Evolutionary conservation across 1,140 invertebrate genomes (phyloP), one percentile per base, ranked within the genome.

Genomic region (Heliconius hewitsoni): DNA sequence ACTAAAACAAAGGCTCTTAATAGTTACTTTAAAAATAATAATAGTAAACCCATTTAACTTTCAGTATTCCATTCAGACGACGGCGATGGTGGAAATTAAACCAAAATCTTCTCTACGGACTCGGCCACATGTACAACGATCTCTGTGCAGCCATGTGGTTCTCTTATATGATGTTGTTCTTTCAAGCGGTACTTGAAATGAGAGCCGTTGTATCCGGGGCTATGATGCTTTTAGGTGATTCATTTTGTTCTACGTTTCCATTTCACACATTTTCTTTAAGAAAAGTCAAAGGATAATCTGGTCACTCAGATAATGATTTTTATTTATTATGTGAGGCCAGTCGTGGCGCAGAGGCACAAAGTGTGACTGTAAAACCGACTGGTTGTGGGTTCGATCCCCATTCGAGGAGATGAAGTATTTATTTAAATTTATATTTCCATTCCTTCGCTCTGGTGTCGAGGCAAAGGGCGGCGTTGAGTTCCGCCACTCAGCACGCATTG

Each of bases 71-170:
- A 70, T 86, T 39, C 79, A 90, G 81, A 71, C 83, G 84, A 27
- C 80, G 87, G 81, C 77, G 85, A 86, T 91, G 89, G 87, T 92
- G 88, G 88, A 77, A 87, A 5, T 66, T 90, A 19, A 93, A 90
- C 50, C 96, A 96, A 76, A 96, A 96, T 86, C 77, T 97, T 2
- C 94, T 96, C 1, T 98, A 96, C 86, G 97, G 97, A 37, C 92
- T 98, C 70, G 98, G 98, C 1, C 98, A 99, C 91, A 96, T 99
- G 70, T 97, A 98, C 86, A 99, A 99, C 94, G 98, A 99, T 92
- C 95, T 99, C 1, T 97, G 97, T 86, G 98, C 98, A 0, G 97
- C 97, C 1, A 98, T 99, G 96, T 99, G 98, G 98, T 99, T 99
- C 93, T 98, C 97, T 0, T 99, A 99, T 91, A 96, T 98, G 71